A percentile compares a stretch with the other conserved stretches of the same genome.
Evolutionary conservation across 1,140 invertebrate genomes (phyloP).

Genomic region (Orussus abietinus): DNA sequence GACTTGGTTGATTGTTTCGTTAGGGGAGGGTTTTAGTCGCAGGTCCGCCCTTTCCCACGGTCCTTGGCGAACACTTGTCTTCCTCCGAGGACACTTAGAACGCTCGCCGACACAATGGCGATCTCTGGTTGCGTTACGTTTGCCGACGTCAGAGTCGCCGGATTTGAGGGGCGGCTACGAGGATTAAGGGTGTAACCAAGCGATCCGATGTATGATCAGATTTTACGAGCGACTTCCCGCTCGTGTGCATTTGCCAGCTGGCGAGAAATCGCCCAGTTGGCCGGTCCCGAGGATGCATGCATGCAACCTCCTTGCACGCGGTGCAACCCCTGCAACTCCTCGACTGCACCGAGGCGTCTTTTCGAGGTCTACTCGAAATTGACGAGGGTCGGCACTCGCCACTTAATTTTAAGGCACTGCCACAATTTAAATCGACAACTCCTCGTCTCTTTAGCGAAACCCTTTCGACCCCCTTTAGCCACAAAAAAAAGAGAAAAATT

Average conservation of each 20-base stretch:
- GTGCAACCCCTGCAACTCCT: no score
- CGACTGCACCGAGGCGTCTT: no score
- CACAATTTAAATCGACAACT: slow-evolving; percentile 33
- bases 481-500: no score
- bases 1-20: no score
- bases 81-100: no score
- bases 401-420: slow-evolving; percentile 13
- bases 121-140: no score
- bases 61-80: no score
- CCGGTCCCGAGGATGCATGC: slow-evolving; percentile 18
- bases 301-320: no score
- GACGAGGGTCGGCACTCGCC: slow-evolving; percentile 5
- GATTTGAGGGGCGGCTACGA: slow-evolving; percentile 1
- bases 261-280: slow-evolving; percentile 18
- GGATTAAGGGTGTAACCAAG: slow-evolving; percentile 30
- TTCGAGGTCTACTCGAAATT: slow-evolving; percentile 1
- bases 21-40: no score
- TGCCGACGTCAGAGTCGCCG: background rate
- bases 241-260: slow-evolving; percentile 27
- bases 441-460: slow-evolving; percentile 32
- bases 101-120: no score
- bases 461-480: slow-evolving; percentile 14
- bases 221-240: slow-evolving; percentile 35
- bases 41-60: no score
- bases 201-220: slow-evolving; percentile 33